Conservation (phyloP, 2,797 vertebrate species). For the Chaetophractus vellerosus region DNA sequence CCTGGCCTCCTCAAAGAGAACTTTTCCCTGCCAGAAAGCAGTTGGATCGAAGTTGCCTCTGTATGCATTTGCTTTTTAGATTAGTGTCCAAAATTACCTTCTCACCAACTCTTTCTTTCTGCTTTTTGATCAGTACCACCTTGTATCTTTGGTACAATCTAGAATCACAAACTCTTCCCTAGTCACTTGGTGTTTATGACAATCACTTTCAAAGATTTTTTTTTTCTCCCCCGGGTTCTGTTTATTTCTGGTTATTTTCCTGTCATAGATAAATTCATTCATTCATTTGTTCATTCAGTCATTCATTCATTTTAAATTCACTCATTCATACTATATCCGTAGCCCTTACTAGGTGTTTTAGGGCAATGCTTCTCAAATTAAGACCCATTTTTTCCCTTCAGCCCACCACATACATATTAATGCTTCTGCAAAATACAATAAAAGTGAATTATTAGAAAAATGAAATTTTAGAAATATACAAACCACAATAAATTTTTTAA, state of each 20-base stretch:
- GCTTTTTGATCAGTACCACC: not conserved
- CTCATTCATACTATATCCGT: not conserved
- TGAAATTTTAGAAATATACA: not conserved
- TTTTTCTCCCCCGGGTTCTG: not conserved
- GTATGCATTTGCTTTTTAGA: not conserved
- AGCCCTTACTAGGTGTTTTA: not conserved
- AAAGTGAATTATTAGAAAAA: constrained; percentile 30
- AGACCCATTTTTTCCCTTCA: not conserved
- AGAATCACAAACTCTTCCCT: not conserved
- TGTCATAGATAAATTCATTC: not conserved
- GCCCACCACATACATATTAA: not conserved
- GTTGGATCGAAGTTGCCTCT: not conserved
- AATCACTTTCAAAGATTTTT: not conserved
- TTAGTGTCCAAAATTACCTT: constrained; percentile 24
- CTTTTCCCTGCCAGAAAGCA: not conserved
- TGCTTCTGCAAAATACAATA: not conserved
- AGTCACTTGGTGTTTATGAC: not conserved
- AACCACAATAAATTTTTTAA: not conserved
- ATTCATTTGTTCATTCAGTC: not conserved
- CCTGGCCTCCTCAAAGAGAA: not conserved
- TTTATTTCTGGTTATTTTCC: constrained; percentile 67
- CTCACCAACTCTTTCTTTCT: not conserved
- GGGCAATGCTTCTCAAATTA: not conserved
- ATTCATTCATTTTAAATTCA: not conserved
- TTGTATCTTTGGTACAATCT: not conserved